Evolutionary conservation across 2,113 vertebrate genomes (phyloP).

Genomic region (Psilopsiagon aymara): DNA sequence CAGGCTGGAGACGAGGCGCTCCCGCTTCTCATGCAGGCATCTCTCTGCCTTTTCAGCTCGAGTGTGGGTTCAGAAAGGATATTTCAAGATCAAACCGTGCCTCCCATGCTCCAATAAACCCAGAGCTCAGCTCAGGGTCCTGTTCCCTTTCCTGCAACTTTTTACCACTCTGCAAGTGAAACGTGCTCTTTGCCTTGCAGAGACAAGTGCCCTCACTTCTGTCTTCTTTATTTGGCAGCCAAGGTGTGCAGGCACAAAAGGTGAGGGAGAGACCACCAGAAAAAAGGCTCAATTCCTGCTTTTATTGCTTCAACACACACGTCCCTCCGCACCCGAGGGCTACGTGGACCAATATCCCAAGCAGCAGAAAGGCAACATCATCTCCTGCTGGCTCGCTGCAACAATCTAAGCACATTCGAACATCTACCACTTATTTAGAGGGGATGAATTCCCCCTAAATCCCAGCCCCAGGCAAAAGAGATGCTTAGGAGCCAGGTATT

Average conservation of each 20-base stretch:
- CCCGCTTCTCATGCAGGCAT: background rate
- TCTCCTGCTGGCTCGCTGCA: background rate
- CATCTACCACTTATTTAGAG: background rate
- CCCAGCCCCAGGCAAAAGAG: background rate
- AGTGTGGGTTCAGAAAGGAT: background rate
- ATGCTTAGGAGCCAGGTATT: background rate
- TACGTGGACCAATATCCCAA: background rate
- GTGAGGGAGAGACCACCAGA: background rate
- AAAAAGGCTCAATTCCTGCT: background rate
- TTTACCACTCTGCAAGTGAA: background rate
- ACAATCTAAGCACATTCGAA: background rate
- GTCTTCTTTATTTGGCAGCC: background rate
- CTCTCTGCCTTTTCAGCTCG: background rate
- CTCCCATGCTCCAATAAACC: background rate
- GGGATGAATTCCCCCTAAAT: background rate
- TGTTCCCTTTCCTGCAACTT: background rate
- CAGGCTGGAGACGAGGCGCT: background rate
- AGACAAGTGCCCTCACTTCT: background rate
- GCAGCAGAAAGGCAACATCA: background rate
- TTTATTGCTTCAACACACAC: background rate
- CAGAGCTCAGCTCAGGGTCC: background rate
- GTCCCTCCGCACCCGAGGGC: background rate
- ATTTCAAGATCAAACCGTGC: slow-evolving; percentile 13
- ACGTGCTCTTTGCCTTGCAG: background rate
- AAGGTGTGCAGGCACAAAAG: background rate